Evolutionary conservation across 2,888 invertebrate genomes (phyloP).

Genomic region (Cephalotes varians): DNA sequence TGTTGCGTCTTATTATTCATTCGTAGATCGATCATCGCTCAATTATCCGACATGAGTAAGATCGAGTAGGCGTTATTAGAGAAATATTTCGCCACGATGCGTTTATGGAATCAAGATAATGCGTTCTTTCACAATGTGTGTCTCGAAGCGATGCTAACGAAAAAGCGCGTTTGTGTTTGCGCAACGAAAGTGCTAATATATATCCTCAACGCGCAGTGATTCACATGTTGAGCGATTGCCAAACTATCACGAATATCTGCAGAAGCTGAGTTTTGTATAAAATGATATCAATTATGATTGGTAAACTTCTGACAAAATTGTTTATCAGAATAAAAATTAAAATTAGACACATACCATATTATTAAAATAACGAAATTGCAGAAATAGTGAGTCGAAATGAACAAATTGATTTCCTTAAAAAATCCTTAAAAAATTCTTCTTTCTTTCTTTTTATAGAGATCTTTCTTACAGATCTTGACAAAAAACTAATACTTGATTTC

Average conservation of each 20-base stretch:
- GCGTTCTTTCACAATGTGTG: slow-evolving; percentile 16
- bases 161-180: slow-evolving; percentile 17
- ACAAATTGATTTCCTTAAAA: neutral
- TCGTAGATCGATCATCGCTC: slow-evolving; percentile 17
- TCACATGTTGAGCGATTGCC: slow-evolving; percentile 37
- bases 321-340: neutral
- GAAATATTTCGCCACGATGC: slow-evolving; percentile 26
- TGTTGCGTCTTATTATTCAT: slow-evolving; percentile 19
- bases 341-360: neutral
- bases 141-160: slow-evolving; percentile 8
- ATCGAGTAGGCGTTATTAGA: slow-evolving; percentile 29
- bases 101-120: neutral
- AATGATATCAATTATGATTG: slow-evolving; percentile 7
- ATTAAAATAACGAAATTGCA: neutral
- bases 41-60: slow-evolving; percentile 33
- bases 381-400: neutral
- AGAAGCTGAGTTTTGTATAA: neutral
- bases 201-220: slow-evolving; percentile 17
- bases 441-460: too few relatives aligned
- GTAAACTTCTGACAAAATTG: neutral
- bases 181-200: slow-evolving; percentile 50
- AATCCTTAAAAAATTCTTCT: too few relatives aligned
- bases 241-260: neutral
- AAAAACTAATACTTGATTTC: neutral
- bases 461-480: neutral